These are phyloP conservation scores for Hylia prasina DNA, from an alignment of 2,113 vertebrate genomes.

Conservation along the genomic window DNA sequence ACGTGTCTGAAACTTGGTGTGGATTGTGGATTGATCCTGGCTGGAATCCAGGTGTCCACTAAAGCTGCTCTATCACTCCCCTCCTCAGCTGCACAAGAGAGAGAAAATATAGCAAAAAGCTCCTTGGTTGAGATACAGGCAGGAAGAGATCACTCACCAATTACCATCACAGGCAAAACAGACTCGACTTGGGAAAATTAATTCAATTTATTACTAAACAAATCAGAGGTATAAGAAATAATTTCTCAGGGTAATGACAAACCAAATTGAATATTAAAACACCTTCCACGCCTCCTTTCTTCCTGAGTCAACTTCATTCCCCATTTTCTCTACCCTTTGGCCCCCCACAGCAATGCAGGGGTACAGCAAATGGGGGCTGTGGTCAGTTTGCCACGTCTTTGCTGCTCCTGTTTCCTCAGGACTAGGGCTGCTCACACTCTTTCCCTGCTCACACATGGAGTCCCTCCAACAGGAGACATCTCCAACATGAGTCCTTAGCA, in stretches of 20 bases:
- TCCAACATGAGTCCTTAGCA: neutral
- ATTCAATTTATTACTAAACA: neutral
- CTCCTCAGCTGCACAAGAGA: neutral
- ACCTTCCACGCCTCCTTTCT: neutral
- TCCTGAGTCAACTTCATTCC: neutral
- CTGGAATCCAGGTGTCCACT: neutral
- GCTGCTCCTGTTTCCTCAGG: neutral
- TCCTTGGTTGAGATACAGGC: neutral
- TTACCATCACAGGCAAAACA: neutral
- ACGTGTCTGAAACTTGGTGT: neutral
- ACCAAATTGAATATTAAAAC: neutral
- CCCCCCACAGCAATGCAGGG: neutral
- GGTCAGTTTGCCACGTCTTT: neutral
- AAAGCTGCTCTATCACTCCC: neutral
- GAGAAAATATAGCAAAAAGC: neutral
- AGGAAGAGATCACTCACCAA: neutral
- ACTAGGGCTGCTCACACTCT: neutral
- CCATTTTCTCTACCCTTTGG: neutral
- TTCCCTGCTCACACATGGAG: neutral
- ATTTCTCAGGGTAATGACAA: neutral
- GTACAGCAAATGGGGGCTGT: neutral
- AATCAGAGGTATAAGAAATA: neutral
- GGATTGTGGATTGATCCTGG: neutral
- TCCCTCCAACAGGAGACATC: neutral
- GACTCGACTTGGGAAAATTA: neutral